Evolutionary conservation across 2,888 invertebrate genomes (phyloP), one percentile per base, ranked within the genome.

Genomic region (Drosophila neoperkinsi): DNA sequence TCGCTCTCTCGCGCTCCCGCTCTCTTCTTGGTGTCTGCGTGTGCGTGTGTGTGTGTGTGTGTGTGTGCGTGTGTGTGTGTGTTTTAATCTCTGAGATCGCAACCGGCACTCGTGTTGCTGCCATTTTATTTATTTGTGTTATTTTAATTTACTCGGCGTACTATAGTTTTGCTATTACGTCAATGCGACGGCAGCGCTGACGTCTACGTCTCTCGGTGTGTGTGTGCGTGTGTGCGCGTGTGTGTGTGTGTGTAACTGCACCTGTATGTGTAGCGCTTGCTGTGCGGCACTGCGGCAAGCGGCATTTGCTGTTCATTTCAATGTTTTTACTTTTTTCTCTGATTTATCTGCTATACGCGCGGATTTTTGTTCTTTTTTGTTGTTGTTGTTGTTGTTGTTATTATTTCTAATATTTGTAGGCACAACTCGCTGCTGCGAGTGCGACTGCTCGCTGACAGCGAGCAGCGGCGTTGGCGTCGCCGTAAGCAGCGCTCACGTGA

Each of bases 61-160:
- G 41, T 10, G n/a, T 10, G n/a, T 4, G 13, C 13, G n/a, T 21
- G 21, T 4, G n/a, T 10, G n/a, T 4, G 13, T 21, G n/a, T 21
- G 21, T 2, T 21, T 46, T 46, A 46, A 46, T 58, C 49, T 41
- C 18, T 38, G n/a, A 50, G 81, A 78, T 78, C 77, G 73, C 67
- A 67, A 34, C 78, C 81, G 67, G 77, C 77, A 64, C 57, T 62
- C 50, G 38, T 25, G 13, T 52, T 63, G 74, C 56, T 57, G 67
- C 68, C 66, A 63, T 84, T 83, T 83, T 86, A 80, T 88, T 89
- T 75, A 88, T 90, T 90, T 90, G 70, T 88, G 82, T 87, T 83
- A 83, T 87, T 83, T 88, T 77, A 82, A 88, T 83, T 83, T 87
- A 87, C 89, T 87, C 87, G 52, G 21, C 68, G 74, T 79, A 70